Evolutionary conservation across 1,140 invertebrate genomes (phyloP).

Genomic region (Calosoma granatense): DNA sequence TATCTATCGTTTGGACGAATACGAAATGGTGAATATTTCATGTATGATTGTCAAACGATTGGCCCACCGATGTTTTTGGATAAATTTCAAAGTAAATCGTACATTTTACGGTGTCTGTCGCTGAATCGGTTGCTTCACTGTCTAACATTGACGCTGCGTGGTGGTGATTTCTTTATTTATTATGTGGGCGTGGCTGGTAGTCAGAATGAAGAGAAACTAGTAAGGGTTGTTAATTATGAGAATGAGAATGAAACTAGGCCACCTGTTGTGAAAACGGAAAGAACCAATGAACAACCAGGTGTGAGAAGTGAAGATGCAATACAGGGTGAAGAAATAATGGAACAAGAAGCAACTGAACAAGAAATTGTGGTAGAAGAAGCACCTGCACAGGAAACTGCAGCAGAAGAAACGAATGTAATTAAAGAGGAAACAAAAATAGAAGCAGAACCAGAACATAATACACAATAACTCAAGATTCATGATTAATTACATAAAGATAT

Average conservation of each 20-base stretch:
- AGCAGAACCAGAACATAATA: no score
- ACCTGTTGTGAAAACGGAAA: no score
- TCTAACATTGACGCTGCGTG: slow-evolving; percentile 26
- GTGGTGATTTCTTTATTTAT: slow-evolving; percentile 30
- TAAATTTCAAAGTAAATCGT: slow-evolving; percentile 39
- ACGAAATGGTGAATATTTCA: slow-evolving; percentile 42
- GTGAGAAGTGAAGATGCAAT: no score
- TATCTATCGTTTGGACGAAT: slow-evolving; percentile 46
- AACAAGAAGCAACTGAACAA: background rate
- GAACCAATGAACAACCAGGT: no score
- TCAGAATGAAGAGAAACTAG: background rate
- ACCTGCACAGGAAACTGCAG: background rate
- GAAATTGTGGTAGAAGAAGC: background rate
- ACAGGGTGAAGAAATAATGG: no score
- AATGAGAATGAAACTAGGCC: background rate
- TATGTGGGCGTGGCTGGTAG: background rate
- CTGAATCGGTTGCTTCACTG: slow-evolving; percentile 46
- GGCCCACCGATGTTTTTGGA: slow-evolving; percentile 46
- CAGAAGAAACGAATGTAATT: no score
- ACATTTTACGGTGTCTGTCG: slow-evolving; percentile 46
- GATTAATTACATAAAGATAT: no score
- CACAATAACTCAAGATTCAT: no score
- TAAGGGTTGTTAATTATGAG: background rate
- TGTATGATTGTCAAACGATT: slow-evolving; percentile 50
- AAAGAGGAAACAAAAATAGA: no score